A percentile compares a stretch with the other conserved stretches of the same genome.
phyloP scores from a whole-genome alignment of 2,888 invertebrate genomes.

The Nomada fabriciana region DNA sequence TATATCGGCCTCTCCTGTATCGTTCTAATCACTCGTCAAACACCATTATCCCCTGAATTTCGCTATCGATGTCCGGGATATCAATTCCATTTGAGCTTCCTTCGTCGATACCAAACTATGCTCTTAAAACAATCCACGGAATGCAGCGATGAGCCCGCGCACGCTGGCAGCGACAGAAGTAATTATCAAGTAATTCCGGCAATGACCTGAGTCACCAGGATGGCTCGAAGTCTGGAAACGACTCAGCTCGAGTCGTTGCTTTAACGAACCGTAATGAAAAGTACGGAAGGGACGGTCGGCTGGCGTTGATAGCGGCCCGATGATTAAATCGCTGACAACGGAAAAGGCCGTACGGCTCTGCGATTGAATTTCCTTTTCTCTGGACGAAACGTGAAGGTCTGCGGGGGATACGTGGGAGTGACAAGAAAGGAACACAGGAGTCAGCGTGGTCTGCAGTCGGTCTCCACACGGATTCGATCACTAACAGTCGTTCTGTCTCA shows the following conservation, averaged over 20 bases:
- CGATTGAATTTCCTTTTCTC: constrained; percentile 43
- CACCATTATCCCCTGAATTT: neutral
- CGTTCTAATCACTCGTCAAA: neutral
- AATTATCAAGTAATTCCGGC: constrained; percentile 66
- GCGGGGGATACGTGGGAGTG: neutral
- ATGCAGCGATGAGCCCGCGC: neutral
- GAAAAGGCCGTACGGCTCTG: constrained; percentile 9
- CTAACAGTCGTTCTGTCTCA: neutral
- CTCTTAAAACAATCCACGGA: constrained; percentile 10
- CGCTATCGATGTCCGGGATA: neutral
- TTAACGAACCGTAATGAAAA: constrained; percentile 52
- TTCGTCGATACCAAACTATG: neutral
- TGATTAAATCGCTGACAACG: constrained; percentile 52
- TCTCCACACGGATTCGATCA: neutral
- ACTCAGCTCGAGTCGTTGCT: constrained; percentile 28
- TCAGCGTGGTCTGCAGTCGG: neutral
- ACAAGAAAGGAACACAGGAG: neutral
- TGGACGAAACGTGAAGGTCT: neutral
- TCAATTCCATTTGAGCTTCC: neutral
- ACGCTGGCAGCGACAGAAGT: constrained; percentile 33
- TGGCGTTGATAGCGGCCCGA: constrained; percentile 42
- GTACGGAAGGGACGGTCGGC: constrained; percentile 32
- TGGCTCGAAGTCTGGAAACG: constrained; percentile 45
- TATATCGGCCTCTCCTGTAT: no score
- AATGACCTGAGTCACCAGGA: constrained; percentile 59